These are phyloP conservation scores for Hypotaenidia philippensis DNA, from an alignment of 2,797 vertebrate species.

Conservation along the genomic window DNA sequence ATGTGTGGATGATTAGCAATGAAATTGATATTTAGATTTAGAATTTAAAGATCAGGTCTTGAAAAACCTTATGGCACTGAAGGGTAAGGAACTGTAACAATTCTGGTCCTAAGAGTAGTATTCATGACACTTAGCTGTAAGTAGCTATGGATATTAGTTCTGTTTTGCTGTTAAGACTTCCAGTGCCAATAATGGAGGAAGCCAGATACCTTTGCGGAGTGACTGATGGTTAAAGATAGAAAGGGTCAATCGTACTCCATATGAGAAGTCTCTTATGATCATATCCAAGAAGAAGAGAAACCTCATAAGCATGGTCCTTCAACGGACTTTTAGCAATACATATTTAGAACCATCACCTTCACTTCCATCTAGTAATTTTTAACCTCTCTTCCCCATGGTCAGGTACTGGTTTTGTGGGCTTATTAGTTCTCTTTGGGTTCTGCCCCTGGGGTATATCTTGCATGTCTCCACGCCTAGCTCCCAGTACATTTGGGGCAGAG, in stretches of 20 bases:
- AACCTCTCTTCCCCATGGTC: not conserved
- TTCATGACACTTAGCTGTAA: not conserved
- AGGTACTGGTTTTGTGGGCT: not conserved
- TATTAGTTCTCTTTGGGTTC: not conserved
- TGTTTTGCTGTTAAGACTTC: not conserved
- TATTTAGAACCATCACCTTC: not conserved
- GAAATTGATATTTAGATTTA: not conserved
- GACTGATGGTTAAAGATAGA: not conserved
- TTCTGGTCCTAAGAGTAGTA: not conserved
- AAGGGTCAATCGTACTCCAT: not conserved
- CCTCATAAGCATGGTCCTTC: not conserved
- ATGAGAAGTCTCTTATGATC: not conserved
- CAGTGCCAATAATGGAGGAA: not conserved
- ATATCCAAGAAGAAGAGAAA: not conserved
- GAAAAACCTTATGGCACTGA: not conserved
- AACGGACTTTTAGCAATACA: not conserved
- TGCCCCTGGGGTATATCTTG: not conserved
- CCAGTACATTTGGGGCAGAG: not conserved
- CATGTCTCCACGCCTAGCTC: not conserved
- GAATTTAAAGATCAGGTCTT: not conserved
- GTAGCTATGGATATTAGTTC: not conserved
- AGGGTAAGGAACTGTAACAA: not conserved
- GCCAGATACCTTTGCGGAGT: not conserved
- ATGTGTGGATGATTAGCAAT: not conserved
- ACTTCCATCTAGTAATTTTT: not conserved